Conservation (phyloP, 2,888 invertebrate genomes). For the Sminthurides aquaticus region DNA sequence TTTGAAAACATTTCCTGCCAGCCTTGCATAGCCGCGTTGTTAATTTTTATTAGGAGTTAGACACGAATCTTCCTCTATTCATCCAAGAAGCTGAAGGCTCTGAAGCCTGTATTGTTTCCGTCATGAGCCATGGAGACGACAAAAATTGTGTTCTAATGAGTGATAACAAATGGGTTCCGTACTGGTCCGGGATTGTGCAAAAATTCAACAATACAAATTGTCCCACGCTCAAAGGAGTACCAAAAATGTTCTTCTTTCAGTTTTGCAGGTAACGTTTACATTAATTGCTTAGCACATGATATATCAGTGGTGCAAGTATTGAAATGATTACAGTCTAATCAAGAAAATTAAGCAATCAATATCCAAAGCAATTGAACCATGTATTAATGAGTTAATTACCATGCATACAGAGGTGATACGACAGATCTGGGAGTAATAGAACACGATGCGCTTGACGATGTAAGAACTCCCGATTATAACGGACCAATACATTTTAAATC, state of each 20-base stretch:
- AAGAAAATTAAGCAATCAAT: too few species aligned
- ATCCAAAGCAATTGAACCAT: too few species aligned
- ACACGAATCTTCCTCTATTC: neutral
- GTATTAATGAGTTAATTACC: too few species aligned
- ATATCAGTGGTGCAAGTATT: too few species aligned
- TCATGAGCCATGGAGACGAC: conserved; percentile 27
- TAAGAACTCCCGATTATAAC: neutral
- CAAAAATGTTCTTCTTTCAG: conserved; percentile 68
- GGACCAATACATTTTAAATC: too few species aligned
- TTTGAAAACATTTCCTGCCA: too few species aligned
- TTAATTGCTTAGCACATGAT: neutral
- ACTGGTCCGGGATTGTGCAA: conserved; percentile 48
- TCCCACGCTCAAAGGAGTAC: conserved; percentile 54
- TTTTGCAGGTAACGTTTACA: conserved; percentile 54
- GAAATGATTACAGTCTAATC: too few species aligned
- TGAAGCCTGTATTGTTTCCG: conserved; percentile 15
- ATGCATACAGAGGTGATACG: conserved; percentile 11
- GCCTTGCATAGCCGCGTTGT: too few species aligned
- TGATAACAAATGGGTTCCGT: conserved; percentile 10
- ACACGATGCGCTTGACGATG: neutral
- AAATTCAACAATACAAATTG: conserved; percentile 56
- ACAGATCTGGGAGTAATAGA: neutral
- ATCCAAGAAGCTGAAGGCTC: neutral
- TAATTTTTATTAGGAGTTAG: conserved; percentile 7
- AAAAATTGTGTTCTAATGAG: conserved; percentile 15